Percentiles rank a stretch among this genome's conserved stretches.
Evolutionary conservation across 2,797 vertebrate genomes (phyloP).

Genomic region (Psittacula echo): DNA sequence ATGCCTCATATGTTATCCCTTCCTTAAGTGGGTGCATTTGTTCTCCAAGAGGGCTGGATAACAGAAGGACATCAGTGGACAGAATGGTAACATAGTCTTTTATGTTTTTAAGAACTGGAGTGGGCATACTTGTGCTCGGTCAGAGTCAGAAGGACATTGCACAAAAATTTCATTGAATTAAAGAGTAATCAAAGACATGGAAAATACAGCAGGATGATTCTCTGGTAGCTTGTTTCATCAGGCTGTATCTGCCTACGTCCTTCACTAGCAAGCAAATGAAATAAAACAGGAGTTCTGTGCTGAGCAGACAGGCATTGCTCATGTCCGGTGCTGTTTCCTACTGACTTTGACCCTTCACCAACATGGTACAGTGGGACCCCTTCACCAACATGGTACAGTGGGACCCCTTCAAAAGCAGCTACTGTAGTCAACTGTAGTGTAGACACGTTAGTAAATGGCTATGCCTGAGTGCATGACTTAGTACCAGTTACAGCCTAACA

Average conservation of each 20-base stretch:
- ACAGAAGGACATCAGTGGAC: not conserved
- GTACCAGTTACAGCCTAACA: not conserved
- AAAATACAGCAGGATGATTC: not conserved
- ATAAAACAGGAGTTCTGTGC: not conserved
- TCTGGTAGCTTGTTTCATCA: not conserved
- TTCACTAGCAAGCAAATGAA: not conserved
- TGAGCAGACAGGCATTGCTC: not conserved
- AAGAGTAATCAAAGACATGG: not conserved
- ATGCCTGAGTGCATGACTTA: not conserved
- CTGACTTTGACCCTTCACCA: not conserved
- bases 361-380: rapidly evolving
- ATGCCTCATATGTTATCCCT: not conserved
- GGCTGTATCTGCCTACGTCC: not conserved
- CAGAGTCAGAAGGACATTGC: not conserved
- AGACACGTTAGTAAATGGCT: not conserved
- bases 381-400: rapidly evolving
- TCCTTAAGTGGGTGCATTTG: conserved; percentile 6
- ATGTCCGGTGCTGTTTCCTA: not conserved
- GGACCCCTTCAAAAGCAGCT: not conserved
- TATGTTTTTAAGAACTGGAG: not conserved
- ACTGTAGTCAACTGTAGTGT: not conserved
- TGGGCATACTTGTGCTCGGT: not conserved
- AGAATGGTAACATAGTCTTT: not conserved
- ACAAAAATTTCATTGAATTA: not conserved
- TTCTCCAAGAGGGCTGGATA: not conserved